phyloP scores from a whole-genome alignment of 2,113 vertebrate genomes.

The Ctenodactylus gundi region DNA sequence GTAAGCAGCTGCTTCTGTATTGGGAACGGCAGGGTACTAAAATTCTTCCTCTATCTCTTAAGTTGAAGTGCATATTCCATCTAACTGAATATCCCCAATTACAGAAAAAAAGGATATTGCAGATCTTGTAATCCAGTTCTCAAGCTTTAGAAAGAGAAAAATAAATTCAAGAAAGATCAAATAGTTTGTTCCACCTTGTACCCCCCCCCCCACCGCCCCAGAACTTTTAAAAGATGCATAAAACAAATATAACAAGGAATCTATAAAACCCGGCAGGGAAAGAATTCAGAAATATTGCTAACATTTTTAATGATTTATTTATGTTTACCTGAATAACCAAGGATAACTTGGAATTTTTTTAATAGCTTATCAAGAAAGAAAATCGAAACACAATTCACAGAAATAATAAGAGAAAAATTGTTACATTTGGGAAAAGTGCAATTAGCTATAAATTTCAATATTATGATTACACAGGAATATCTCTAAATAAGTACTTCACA shows the following conservation, averaged over 20 bases:
- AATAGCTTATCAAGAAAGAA: background rate
- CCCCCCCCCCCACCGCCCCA: background rate
- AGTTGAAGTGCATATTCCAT: background rate
- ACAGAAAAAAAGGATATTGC: background rate
- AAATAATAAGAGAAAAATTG: background rate
- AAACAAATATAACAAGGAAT: background rate
- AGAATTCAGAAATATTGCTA: background rate
- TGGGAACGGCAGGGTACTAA: background rate
- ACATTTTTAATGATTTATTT: background rate
- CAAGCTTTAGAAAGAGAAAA: background rate
- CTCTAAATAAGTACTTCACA: background rate
- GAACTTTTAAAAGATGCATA: background rate
- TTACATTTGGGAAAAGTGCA: background rate
- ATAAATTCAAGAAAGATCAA: background rate
- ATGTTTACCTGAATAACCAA: background rate
- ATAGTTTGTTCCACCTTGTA: background rate
- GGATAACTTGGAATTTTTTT: background rate
- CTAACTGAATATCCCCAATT: background rate
- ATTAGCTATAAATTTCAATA: conserved; percentile 15
- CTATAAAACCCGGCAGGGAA: background rate
- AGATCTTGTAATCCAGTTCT: background rate
- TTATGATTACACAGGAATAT: background rate
- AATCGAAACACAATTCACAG: background rate
- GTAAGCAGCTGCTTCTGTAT: background rate
- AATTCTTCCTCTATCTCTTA: background rate